A percentile compares a stretch with the other conserved stretches of the same genome.
phyloP scores from a whole-genome alignment of 1,140 invertebrate genomes.

The Berghia stephanieae region DNA sequence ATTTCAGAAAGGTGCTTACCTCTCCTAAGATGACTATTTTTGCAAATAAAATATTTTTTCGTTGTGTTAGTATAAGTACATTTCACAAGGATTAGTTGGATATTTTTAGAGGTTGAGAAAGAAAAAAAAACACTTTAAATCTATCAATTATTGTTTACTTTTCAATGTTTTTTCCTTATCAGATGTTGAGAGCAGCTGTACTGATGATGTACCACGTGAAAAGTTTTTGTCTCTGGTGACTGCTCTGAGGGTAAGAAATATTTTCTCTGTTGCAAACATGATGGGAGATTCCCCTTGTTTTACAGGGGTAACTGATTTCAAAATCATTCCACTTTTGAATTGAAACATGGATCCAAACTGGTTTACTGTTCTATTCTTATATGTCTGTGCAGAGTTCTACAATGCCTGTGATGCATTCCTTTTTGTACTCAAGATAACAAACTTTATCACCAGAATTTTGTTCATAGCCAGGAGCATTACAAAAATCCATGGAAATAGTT shows the following conservation, averaged over 20 bases:
- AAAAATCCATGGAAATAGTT: too few relatives aligned
- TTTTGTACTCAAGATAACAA: too few relatives aligned
- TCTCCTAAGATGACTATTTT: too few relatives aligned
- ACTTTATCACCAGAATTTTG: too few relatives aligned
- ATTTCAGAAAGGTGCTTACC: too few relatives aligned
- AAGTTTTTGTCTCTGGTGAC: constrained; percentile 82
- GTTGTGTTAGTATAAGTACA: too few relatives aligned
- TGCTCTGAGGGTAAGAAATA: constrained; percentile 73
- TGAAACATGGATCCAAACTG: neutral
- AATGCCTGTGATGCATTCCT: too few relatives aligned
- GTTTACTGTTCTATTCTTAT: neutral
- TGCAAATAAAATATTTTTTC: too few relatives aligned
- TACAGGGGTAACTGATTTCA: neutral
- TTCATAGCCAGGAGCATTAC: too few relatives aligned
- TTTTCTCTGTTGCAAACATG: neutral
- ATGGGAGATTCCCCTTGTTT: constrained; percentile 16
- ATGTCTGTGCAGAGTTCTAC: too few relatives aligned
- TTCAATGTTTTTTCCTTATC: constrained; percentile 31
- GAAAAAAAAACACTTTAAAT: neutral
- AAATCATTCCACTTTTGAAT: neutral
- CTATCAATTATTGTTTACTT: neutral
- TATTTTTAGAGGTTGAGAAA: neutral
- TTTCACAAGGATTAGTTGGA: too few relatives aligned
- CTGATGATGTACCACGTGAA: constrained; percentile 70
- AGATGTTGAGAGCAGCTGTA: constrained; percentile 78